A percentile compares a stretch with the other conserved stretches of the same genome.
Evolutionary conservation across 2,888 invertebrate genomes (phyloP).

Genomic region (Invenusta paracnida): DNA sequence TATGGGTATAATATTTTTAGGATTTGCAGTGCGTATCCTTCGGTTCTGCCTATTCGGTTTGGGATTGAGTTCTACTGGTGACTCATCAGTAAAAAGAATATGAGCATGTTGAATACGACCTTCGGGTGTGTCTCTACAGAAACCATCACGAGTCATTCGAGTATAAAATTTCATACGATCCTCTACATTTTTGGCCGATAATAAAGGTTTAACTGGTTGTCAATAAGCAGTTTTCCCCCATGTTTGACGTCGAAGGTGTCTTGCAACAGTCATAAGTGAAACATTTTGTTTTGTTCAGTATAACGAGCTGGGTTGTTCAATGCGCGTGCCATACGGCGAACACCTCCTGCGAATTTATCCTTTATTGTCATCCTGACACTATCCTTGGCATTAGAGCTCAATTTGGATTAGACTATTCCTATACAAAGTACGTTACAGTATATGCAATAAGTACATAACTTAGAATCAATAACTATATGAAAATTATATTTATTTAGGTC

Average conservation of each 20-base stretch:
- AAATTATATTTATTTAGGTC: too few species aligned
- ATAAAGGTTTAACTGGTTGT: neutral
- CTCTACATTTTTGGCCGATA: neutral
- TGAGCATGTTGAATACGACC: neutral
- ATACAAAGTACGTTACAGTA: too few species aligned
- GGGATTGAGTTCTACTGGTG: neutral
- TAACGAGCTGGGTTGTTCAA: too few species aligned
- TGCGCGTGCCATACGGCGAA: too few species aligned
- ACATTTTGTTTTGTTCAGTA: too few species aligned
- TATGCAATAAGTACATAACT: too few species aligned
- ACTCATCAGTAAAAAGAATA: constrained; percentile 4
- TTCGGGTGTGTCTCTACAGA: neutral
- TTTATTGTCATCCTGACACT: too few species aligned
- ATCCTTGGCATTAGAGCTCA: too few species aligned
- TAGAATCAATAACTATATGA: too few species aligned
- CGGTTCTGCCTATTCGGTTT: constrained; percentile 3
- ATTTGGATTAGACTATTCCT: too few species aligned
- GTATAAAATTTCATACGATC: neutral
- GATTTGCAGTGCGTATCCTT: neutral
- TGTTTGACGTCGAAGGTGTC: neutral
- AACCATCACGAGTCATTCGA: neutral
- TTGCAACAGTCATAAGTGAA: neutral
- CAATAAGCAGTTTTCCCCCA: constrained; percentile 18
- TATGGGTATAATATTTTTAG: neutral
- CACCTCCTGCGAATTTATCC: too few species aligned